Evolutionary conservation across 2,113 vertebrate species (phyloP).

Genomic region (Gadus chalcogrammus): DNA sequence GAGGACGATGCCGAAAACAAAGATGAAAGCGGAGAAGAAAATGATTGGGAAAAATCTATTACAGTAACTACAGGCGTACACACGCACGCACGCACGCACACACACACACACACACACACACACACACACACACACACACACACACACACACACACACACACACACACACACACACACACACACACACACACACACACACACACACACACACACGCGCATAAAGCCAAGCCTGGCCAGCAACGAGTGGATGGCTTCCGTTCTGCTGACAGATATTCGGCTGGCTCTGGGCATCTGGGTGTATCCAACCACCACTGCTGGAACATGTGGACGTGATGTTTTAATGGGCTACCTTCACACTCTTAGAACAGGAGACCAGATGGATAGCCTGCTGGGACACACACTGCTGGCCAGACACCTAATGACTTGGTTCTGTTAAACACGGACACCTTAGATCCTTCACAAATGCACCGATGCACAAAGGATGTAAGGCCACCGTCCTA

Average conservation of each 20-base stretch:
- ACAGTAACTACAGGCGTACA: background rate
- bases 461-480: constrained; percentile 1
- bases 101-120: background rate
- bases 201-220: too few species aligned
- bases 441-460: background rate
- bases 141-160: background rate
- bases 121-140: constrained; percentile 1
- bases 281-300: background rate
- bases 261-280: background rate
- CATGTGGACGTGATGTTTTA: constrained; percentile 5
- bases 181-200: background rate
- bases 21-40: too few species aligned
- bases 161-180: background rate
- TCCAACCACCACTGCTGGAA: constrained; percentile 2
- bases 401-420: background rate
- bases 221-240: background rate
- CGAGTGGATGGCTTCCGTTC: background rate
- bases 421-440: background rate
- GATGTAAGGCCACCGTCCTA: background rate
- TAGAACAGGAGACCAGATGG: background rate
- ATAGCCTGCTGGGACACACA: background rate
- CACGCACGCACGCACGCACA: background rate
- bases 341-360: background rate
- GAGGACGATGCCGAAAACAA: too few species aligned
- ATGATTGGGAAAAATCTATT: too few species aligned